phyloP scores from a whole-genome alignment of 1,140 invertebrate species.

The Kradibia gibbosae region DNA sequence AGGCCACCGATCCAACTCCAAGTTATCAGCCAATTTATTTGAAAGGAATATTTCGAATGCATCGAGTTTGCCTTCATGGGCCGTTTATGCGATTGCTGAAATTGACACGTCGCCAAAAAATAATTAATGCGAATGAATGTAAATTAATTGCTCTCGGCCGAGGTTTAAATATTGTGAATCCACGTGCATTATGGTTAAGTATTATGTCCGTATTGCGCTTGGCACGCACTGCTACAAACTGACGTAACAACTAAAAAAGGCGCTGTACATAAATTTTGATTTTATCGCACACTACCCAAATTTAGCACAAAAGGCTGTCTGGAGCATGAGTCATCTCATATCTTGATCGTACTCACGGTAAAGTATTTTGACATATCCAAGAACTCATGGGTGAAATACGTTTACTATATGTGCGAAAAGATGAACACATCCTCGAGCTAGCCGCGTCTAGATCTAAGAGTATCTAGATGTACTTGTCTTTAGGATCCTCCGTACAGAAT shows the following conservation, averaged over 20 bases:
- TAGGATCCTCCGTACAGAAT: not conserved
- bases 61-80: no score
- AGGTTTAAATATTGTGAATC: no score
- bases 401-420: not conserved
- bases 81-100: no score
- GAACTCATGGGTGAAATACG: not conserved
- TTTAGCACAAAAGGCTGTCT: not conserved
- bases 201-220: no score
- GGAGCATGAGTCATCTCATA: not conserved
- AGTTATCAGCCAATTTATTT: no score
- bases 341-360: not conserved
- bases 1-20: no score
- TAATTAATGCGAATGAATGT: no score
- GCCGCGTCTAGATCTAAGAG: not conserved
- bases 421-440: not conserved
- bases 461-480: not conserved
- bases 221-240: not conserved
- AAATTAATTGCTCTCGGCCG: no score
- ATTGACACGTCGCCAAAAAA: no score
- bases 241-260: not conserved
- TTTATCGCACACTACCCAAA: not conserved
- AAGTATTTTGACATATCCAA: not conserved
- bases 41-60: no score
- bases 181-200: no score
- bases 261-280: not conserved